Evolutionary conservation across 2,888 invertebrate species (phyloP).

Genomic region (Plagodis dolabraria): DNA sequence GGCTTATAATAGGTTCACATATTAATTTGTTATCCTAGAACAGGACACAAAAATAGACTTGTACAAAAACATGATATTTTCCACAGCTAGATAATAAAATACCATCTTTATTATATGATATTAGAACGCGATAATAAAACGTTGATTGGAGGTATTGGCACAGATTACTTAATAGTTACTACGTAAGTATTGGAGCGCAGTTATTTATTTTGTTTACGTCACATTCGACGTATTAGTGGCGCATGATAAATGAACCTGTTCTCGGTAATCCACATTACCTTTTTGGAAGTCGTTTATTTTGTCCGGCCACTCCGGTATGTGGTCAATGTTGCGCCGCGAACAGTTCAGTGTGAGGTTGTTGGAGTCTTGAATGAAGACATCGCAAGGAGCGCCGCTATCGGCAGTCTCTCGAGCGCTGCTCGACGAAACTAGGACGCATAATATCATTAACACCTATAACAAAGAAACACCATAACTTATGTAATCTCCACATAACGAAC

Average conservation of each 20-base stretch:
- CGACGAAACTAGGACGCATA: slow-evolving; percentile 68
- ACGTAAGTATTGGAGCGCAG: slow-evolving; percentile 31
- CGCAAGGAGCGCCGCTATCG: slow-evolving; percentile 59
- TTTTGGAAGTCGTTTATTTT: slow-evolving; percentile 62
- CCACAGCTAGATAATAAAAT: slow-evolving; percentile 23
- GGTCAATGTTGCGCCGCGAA: slow-evolving; percentile 65
- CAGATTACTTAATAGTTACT: no score
- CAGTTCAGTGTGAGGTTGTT: slow-evolving; percentile 72
- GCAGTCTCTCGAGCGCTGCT: slow-evolving; percentile 53
- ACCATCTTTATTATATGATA: slow-evolving; percentile 26
- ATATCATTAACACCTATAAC: slow-evolving; percentile 79
- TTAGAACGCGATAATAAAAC: slow-evolving; percentile 31
- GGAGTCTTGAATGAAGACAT: slow-evolving; percentile 62
- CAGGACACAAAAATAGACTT: slow-evolving; percentile 9
- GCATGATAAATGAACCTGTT: slow-evolving; percentile 42
- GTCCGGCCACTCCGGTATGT: slow-evolving; percentile 69
- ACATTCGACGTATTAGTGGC: slow-evolving; percentile 38
- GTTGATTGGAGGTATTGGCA: slow-evolving; percentile 28
- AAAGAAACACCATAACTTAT: slow-evolving; percentile 70
- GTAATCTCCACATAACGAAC: slow-evolving; percentile 46
- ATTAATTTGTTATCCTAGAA: slow-evolving; percentile 4
- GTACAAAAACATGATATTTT: slow-evolving; percentile 19
- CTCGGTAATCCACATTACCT: slow-evolving; percentile 56
- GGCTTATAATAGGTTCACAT: slow-evolving; percentile 2
- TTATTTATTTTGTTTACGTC: slow-evolving; percentile 50